Evolutionary conservation across 1,140 invertebrate species (phyloP).

Genomic region (Aethina tumida): DNA sequence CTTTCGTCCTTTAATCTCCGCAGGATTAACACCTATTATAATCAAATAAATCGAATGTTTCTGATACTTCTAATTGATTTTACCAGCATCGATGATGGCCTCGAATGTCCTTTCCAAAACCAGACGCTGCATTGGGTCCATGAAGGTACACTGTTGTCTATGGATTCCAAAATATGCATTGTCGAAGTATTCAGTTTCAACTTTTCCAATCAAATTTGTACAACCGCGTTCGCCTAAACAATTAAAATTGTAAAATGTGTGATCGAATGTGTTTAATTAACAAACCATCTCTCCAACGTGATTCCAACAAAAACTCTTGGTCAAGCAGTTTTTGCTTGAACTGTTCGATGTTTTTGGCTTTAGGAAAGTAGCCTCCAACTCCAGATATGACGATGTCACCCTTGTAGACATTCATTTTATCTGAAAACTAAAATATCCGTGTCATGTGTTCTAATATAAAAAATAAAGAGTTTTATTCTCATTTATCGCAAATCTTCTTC

Average conservation of each 20-base stretch:
- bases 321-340: slow-evolving; percentile 30
- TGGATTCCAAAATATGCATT: slow-evolving; percentile 40
- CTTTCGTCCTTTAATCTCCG: slow-evolving; percentile 47
- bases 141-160: slow-evolving; percentile 32
- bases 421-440: not conserved
- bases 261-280: too few species aligned
- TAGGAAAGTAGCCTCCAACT: slow-evolving; percentile 34
- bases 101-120: slow-evolving; percentile 37
- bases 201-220: slow-evolving; percentile 25
- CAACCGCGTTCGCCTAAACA: slow-evolving; percentile 27
- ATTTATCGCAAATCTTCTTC: too few species aligned
- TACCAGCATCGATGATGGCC: slow-evolving; percentile 40
- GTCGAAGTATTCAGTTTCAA: slow-evolving; percentile 32
- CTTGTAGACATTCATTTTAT: slow-evolving; percentile 19
- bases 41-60: slow-evolving; percentile 6
- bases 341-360: slow-evolving; percentile 30
- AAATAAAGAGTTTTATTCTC: too few species aligned
- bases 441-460: not conserved
- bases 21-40: slow-evolving; percentile 50
- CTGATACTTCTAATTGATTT: slow-evolving; percentile 4
- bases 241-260: too few species aligned
- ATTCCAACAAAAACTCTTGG: slow-evolving; percentile 27
- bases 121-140: slow-evolving; percentile 39
- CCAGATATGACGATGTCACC: slow-evolving; percentile 36
- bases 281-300: slow-evolving; percentile 29